These are phyloP conservation scores for Ditula angustiorana DNA, from an alignment of 2,888 invertebrate genomes.

Conservation along the genomic window DNA sequence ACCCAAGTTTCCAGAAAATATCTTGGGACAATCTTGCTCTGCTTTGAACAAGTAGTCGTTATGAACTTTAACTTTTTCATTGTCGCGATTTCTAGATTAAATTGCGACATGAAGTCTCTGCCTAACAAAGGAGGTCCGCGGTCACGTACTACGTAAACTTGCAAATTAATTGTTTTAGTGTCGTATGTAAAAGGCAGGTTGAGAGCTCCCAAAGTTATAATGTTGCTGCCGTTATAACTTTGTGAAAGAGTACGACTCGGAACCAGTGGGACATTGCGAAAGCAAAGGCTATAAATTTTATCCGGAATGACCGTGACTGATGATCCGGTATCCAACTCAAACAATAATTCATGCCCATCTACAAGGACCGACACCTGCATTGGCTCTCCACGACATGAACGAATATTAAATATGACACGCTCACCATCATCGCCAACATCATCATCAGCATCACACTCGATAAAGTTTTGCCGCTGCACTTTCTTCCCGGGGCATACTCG, in stretches of 20 bases:
- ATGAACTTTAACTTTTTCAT: not conserved
- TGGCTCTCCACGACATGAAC: conserved; percentile 4
- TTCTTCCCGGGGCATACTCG: not conserved
- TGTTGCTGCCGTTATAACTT: conserved; percentile 27
- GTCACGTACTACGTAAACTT: not conserved
- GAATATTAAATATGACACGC: conserved; percentile 9
- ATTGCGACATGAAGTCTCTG: conserved; percentile 30
- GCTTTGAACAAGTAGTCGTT: not conserved
- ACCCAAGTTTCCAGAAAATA: conserved; percentile 21
- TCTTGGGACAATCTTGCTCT: not conserved
- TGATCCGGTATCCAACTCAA: conserved; percentile 8
- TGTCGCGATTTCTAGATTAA: conserved; percentile 8
- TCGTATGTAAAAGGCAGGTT: conserved; percentile 28
- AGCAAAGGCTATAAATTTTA: not conserved
- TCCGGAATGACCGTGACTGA: conserved; percentile 7
- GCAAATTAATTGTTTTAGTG: not conserved
- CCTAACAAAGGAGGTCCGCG: conserved; percentile 16
- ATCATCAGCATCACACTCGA: not conserved
- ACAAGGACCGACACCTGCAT: not conserved
- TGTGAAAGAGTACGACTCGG: conserved; percentile 23
- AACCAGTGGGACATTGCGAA: not conserved
- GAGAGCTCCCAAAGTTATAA: conserved; percentile 14
- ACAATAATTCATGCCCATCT: not conserved
- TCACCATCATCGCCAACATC: conserved; percentile 7
- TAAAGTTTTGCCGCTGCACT: not conserved